Evolutionary conservation across 2,797 vertebrate species (phyloP).

Genomic region (Simalia tracyae): DNA sequence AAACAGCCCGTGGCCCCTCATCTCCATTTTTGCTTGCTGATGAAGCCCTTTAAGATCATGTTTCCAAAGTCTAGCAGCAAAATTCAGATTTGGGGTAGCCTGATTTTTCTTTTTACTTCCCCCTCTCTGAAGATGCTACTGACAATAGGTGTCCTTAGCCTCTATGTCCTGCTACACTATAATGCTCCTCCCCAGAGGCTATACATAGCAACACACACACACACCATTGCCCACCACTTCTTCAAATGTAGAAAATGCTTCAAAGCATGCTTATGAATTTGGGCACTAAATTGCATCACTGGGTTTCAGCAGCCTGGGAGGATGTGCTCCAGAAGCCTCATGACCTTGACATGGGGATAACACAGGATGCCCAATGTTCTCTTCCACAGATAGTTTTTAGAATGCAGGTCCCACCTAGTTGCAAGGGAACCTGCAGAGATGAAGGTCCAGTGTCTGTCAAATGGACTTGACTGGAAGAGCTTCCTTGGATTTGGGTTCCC

Average conservation of each 20-base stretch:
- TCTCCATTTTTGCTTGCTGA: not conserved
- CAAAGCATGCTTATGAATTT: not conserved
- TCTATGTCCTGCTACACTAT: not conserved
- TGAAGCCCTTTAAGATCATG: not conserved
- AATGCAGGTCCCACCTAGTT: too few species aligned
- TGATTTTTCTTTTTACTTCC: not conserved
- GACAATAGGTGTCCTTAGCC: not conserved
- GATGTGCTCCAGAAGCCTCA: not conserved
- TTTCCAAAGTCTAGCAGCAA: not conserved
- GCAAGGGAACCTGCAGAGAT: not conserved
- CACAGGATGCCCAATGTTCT: not conserved
- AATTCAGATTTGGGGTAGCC: not conserved
- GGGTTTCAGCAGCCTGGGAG: not conserved
- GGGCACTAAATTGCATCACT: not conserved
- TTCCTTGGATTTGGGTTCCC: not conserved
- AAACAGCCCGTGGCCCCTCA: not conserved
- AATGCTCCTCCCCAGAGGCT: not conserved
- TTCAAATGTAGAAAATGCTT: not conserved
- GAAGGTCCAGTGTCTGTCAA: not conserved
- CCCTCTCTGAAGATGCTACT: not conserved
- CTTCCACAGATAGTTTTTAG: not conserved
- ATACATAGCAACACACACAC: not conserved
- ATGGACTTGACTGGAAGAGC: not conserved
- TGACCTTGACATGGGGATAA: not conserved
- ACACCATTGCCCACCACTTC: not conserved